Evolutionary conservation across 1,140 invertebrate genomes (phyloP).

Genomic region (Cotesia typhae): DNA sequence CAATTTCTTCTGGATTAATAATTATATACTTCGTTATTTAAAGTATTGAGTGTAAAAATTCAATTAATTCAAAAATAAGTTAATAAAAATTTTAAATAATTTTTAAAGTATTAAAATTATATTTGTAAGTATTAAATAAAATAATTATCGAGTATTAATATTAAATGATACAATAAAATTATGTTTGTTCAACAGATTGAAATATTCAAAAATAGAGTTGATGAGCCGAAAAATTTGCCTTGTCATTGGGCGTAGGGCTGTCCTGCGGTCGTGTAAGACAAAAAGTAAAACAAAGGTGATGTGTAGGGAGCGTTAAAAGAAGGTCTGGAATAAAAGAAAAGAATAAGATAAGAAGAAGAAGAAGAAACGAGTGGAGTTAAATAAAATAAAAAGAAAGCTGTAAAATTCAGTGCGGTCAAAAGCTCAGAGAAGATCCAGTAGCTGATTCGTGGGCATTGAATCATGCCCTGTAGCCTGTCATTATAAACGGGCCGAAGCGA

Average conservation of each 20-base stretch:
- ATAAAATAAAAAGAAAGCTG: neutral
- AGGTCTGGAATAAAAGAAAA: neutral
- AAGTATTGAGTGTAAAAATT: too few relatives aligned
- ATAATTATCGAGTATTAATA: too few relatives aligned
- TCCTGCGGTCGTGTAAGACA: too few relatives aligned
- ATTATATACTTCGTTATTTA: too few relatives aligned
- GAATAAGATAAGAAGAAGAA: conserved; percentile 12
- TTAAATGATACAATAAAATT: neutral
- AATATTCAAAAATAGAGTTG: neutral
- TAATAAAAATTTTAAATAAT: too few relatives aligned
- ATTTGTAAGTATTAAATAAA: too few relatives aligned
- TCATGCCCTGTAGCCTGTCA: conserved; percentile 31
- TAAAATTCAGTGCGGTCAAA: neutral
- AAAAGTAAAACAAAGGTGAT: neutral
- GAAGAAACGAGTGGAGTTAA: conserved; percentile 4
- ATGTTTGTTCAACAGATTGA: neutral
- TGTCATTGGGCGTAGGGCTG: neutral
- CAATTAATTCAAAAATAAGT: too few relatives aligned
- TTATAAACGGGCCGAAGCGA: conserved; percentile 35
- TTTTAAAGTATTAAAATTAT: too few relatives aligned
- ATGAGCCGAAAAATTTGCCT: conserved; percentile 1
- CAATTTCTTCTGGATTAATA: too few relatives aligned
- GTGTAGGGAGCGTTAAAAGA: neutral
- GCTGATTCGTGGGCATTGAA: conserved; percentile 35
- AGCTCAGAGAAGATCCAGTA: conserved; percentile 31